These are phyloP conservation scores for Ctenosaura bakeri DNA, from an alignment of 2,797 vertebrate genomes.

Conservation along the genomic window DNA sequence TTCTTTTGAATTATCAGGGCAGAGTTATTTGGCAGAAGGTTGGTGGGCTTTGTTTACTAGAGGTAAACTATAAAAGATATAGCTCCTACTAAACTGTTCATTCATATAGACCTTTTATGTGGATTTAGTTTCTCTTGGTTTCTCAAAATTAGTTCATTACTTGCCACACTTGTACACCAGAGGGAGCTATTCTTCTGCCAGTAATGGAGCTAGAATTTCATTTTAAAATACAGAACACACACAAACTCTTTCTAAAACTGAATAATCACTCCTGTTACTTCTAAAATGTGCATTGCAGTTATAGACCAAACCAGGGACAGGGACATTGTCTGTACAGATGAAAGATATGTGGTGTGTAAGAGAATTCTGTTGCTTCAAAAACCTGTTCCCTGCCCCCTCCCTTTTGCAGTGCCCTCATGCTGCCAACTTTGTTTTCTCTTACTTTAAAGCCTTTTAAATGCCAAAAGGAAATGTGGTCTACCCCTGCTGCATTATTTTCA, in stretches of 20 bases:
- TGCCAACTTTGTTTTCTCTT: background rate
- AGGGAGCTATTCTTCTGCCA: conserved; percentile 34
- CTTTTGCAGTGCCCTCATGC: background rate
- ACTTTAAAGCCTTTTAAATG: background rate
- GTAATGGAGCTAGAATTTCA: background rate
- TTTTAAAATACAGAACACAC: background rate
- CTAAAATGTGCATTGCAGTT: background rate
- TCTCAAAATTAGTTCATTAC: background rate
- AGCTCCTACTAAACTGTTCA: background rate
- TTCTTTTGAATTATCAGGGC: background rate
- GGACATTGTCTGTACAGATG: background rate
- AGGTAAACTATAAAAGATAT: background rate
- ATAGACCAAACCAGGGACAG: background rate
- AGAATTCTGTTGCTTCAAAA: background rate
- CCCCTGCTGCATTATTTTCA: background rate
- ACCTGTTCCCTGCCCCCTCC: background rate
- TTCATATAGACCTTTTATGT: background rate
- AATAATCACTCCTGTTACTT: background rate
- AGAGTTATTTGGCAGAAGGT: background rate
- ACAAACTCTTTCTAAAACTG: background rate
- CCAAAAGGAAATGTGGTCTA: background rate
- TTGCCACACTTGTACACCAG: conserved; percentile 33
- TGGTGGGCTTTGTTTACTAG: background rate
- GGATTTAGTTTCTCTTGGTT: background rate
- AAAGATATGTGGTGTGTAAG: background rate